Conservation (phyloP, 1,140 invertebrate species). For the Mamestra configurata region DNA sequence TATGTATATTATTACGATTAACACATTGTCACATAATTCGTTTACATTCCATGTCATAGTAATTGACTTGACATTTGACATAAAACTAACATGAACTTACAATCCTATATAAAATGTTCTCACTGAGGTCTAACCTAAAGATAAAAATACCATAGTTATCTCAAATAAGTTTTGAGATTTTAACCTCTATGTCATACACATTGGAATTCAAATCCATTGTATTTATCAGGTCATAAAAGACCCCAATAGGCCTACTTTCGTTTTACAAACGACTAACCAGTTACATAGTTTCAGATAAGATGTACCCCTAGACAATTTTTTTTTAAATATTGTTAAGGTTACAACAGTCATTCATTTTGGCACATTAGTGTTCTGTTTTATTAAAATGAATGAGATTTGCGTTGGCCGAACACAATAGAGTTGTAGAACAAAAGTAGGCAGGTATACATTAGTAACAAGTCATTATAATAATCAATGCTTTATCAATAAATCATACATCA, state of each 20-base stretch:
- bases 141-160: constrained; percentile 2
- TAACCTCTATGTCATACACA: neutral
- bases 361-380: neutral
- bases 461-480: neutral
- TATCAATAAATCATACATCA: neutral
- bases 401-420: neutral
- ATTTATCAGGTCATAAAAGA: neutral
- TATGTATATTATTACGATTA: neutral
- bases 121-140: neutral
- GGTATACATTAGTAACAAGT: neutral
- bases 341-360: constrained; percentile 3
- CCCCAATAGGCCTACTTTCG: neutral
- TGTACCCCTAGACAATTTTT: neutral
- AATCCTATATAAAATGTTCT: neutral
- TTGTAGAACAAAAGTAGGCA: constrained; percentile 18
- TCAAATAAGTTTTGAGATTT: constrained; percentile 5
- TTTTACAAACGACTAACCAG: neutral
- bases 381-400: neutral
- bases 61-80: neutral
- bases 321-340: neutral
- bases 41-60: neutral
- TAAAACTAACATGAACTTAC: neutral
- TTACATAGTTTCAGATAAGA: neutral
- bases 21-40: constrained; percentile 11
- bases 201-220: neutral